Evolutionary conservation across 1,140 invertebrate species (phyloP).

Genomic region (Euwallacea similis): DNA sequence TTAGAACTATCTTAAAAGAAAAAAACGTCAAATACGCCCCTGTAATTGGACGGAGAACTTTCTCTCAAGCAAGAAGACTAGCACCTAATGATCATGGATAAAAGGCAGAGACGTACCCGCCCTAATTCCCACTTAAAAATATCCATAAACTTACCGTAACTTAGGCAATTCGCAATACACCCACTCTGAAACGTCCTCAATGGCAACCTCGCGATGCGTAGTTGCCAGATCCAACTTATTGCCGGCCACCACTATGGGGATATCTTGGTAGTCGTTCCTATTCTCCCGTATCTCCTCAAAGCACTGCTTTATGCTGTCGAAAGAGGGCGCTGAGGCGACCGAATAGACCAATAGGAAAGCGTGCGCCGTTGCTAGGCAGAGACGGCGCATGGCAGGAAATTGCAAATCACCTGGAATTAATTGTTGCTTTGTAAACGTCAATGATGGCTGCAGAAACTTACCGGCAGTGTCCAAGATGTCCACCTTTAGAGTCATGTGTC

Average conservation of each 20-base stretch:
- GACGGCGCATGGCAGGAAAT: conserved; percentile 83
- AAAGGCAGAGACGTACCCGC: no score
- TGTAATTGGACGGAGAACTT: no score
- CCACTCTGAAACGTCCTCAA: conserved; percentile 81
- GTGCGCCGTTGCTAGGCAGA: conserved; percentile 87
- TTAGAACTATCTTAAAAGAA: no score
- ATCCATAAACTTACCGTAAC: conserved; percentile 58
- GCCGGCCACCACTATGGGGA: conserved; percentile 83
- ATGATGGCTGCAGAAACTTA: not conserved
- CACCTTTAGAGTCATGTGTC: conserved; percentile 75
- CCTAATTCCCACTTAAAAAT: no score
- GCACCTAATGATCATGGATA: no score
- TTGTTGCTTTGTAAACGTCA: not conserved
- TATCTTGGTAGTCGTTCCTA: conserved; percentile 74
- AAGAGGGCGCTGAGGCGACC: conserved; percentile 75
- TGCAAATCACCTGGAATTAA: conserved; percentile 68
- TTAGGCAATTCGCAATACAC: conserved; percentile 74
- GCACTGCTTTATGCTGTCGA: conserved; percentile 75
- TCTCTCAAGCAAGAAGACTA: no score
- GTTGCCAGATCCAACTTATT: conserved; percentile 78
- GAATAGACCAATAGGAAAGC: conserved; percentile 90
- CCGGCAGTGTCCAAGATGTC: conserved; percentile 84
- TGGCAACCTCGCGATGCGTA: conserved; percentile 66
- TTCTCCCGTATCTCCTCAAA: conserved; percentile 84
- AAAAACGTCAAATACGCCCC: no score